Evolutionary conservation across 2,888 invertebrate species (phyloP), one percentile per base, ranked within the genome.

Genomic region (Drosophila birchii): DNA sequence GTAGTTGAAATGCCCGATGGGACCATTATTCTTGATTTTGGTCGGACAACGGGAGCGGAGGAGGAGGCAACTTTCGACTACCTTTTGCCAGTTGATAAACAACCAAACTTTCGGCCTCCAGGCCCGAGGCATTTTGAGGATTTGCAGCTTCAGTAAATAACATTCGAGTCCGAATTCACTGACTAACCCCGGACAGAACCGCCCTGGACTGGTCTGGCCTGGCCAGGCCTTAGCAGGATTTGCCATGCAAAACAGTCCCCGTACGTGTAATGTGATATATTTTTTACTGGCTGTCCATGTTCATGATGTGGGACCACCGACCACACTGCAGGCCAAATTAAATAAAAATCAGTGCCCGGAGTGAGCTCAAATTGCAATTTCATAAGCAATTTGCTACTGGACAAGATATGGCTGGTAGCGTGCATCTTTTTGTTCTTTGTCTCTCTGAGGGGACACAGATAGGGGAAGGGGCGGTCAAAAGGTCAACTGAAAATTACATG

Each of bases 341-440:
- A 84, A 88, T 84, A 86, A 84, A 86, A 84, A 84, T 84, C 84
- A 87, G 85, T 79, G 78, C 58, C 74, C 81, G 64, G 88, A 86
- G 74, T 76, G 78, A 79, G 81, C 84, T 83, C 81, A 88, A 87
- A 86, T 82, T 88, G 84, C 88, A 86, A 89, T 90, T 91, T 91
- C 86, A 90, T 90, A 90, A 90, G 90, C 90, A 91, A 91, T 90
- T 90, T 91, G 82, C 81, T 75, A 55, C 45, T 29, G 75, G 41
- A 41, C 72, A 34, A 44, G 44, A 66, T 70, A 70, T 23, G 53
- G 58, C 38, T 51, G 51, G 32, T 34, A 43, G 38, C 54, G 59
- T 62, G 36, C 57, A 43, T 61, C 59, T 43, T 18, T 60, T 43
- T 61, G 60, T 43, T 34, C 9, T 59, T 34, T 23, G 41, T 43